Conservation (phyloP, 2,888 invertebrate species). For the Andrena camellia region DNA sequence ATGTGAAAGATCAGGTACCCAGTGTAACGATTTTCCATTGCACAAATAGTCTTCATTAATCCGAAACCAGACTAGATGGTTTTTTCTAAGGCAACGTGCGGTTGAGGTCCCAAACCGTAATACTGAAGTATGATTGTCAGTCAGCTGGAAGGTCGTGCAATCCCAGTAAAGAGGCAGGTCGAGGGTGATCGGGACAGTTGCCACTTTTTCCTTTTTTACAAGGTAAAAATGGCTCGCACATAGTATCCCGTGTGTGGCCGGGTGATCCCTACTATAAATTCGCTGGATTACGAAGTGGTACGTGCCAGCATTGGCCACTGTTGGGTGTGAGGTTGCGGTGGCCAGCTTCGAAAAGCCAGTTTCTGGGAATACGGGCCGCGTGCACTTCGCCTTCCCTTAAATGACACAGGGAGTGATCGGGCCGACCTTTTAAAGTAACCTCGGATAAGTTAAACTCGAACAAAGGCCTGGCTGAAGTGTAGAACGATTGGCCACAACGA, state of each 20-base stretch:
- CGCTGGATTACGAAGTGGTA: slow-evolving; percentile 62
- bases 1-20: no score
- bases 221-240: slow-evolving; percentile 57
- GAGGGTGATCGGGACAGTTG: not conserved
- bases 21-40: no score
- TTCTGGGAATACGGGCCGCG: slow-evolving; percentile 25
- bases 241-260: slow-evolving; percentile 40
- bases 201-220: slow-evolving; percentile 9
- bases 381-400: slow-evolving; percentile 58
- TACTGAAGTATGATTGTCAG: no score
- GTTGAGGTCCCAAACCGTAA: no score
- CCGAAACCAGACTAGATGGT: no score
- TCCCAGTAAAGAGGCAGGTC: not conserved
- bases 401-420: slow-evolving; percentile 59
- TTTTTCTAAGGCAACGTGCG: no score
- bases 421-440: slow-evolving; percentile 59
- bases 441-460: slow-evolving; percentile 63
- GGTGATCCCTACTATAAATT: slow-evolving; percentile 73
- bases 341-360: slow-evolving; percentile 13
- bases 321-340: slow-evolving; percentile 12
- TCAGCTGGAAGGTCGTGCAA: not conserved
- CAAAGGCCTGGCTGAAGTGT: slow-evolving; percentile 48
- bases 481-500: slow-evolving; percentile 43
- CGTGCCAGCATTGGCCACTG: slow-evolving; percentile 47
- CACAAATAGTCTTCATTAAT: no score